Percentiles rank a stretch among this genome's conserved stretches.
phyloP scores from a whole-genome alignment of 23 tunicate genomes.

The Ascidia mentula region DNA sequence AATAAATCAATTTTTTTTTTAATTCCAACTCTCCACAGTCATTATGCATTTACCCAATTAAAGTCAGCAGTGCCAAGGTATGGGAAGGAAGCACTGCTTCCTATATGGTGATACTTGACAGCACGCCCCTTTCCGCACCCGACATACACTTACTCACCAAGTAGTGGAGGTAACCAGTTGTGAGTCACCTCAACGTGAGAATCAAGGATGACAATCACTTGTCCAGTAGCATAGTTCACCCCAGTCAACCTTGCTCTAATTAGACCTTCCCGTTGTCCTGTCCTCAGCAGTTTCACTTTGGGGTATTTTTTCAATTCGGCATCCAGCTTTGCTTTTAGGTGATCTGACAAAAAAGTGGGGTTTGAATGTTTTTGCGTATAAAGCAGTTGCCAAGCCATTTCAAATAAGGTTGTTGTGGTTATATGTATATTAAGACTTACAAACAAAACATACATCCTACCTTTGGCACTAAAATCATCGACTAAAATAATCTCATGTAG shows the following conservation, averaged over 20 bases:
- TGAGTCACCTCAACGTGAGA: constrained; percentile 81
- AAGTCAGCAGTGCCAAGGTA: too few species aligned
- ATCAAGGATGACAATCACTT: constrained; percentile 62
- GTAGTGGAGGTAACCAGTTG: constrained; percentile 80
- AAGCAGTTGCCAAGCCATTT: too few species aligned
- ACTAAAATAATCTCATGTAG: constrained; percentile 86
- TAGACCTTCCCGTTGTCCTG: constrained; percentile 52
- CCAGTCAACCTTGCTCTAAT: constrained; percentile 76
- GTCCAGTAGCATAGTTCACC: constrained; percentile 48
- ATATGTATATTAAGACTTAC: not conserved
- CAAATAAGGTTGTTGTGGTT: too few species aligned
- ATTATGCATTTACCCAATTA: too few species aligned
- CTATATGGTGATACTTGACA: too few species aligned
- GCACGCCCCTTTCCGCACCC: too few species aligned
- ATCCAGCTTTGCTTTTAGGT: constrained; percentile 30
- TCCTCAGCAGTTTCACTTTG: constrained; percentile 43
- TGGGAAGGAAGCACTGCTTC: too few species aligned
- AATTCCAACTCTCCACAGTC: too few species aligned
- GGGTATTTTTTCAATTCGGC: constrained; percentile 33
- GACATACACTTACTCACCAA: too few species aligned
- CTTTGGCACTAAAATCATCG: constrained; percentile 82
- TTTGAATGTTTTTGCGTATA: not conserved
- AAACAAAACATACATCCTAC: not conserved
- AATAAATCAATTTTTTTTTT: too few species aligned
- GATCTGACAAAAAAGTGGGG: constrained; percentile 37